Percentiles rank a stretch among this genome's conserved stretches.
phyloP scores from a whole-genome alignment of 2,797 vertebrate genomes.

The Halcyon smyrnensis region DNA sequence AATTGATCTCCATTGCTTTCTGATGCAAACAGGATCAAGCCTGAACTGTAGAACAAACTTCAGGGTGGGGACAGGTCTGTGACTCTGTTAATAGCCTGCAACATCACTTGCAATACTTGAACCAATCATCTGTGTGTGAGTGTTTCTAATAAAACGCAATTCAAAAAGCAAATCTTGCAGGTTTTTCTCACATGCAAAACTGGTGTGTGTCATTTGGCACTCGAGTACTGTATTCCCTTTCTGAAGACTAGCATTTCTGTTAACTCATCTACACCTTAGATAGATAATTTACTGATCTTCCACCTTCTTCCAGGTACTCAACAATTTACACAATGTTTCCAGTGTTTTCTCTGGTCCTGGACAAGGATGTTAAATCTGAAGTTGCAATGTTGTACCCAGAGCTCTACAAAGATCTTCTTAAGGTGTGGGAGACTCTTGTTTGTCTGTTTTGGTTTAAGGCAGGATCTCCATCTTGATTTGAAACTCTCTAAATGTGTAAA shows the following conservation, averaged over 20 bases:
- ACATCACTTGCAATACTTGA: background rate
- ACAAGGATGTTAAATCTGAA: constrained; percentile 98
- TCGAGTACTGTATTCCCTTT: background rate
- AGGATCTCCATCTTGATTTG: background rate
- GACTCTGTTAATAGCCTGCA: background rate
- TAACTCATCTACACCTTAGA: background rate
- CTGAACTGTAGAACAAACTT: background rate
- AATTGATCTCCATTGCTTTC: background rate
- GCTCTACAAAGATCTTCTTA: constrained; percentile 97
- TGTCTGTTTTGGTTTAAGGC: background rate
- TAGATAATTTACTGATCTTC: background rate
- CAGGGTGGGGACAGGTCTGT: background rate
- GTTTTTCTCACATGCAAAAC: background rate
- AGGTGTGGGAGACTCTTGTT: constrained; percentile 78
- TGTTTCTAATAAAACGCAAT: background rate
- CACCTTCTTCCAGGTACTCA: constrained; percentile 85
- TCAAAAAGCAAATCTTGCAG: background rate
- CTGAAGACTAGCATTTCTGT: background rate
- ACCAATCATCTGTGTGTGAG: background rate
- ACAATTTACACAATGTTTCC: constrained; percentile 99
- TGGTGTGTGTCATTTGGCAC: background rate
- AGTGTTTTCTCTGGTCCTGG: constrained; percentile 96
- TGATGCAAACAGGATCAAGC: background rate
- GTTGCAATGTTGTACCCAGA: constrained; percentile 99
- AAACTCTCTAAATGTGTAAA: background rate